Percentiles rank a stretch among this genome's conserved stretches.
Conservation (phyloP, 2,797 vertebrate species). For the Coranthus polyacanthus region DNA sequence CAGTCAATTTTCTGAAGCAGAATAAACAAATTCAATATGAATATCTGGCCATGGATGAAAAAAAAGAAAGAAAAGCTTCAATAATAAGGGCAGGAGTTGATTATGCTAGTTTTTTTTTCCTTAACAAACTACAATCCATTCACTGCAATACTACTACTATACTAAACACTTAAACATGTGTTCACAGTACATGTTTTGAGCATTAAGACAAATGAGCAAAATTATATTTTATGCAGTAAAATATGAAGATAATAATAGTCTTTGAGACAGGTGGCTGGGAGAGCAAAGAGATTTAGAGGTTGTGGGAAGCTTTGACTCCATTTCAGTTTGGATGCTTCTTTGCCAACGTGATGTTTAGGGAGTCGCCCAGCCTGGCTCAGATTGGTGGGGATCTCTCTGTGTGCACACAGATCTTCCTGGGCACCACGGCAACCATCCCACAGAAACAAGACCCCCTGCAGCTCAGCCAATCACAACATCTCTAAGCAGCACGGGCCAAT, state of each 20-base stretch:
- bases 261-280: constrained; percentile 15
- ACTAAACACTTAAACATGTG: too few relatives aligned
- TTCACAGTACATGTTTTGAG: background rate
- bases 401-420: constrained; percentile 87
- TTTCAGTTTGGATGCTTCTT: constrained; percentile 55
- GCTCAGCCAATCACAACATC: constrained; percentile 79
- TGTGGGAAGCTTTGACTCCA: constrained; percentile 60
- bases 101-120: constrained; percentile 32
- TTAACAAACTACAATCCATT: constrained; percentile 20
- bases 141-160: background rate
- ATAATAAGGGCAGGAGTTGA: constrained; percentile 24
- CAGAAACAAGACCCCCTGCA: constrained; percentile 86
- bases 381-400: constrained; percentile 83
- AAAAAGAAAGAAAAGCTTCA: constrained; percentile 16
- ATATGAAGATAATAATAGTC: constrained; percentile 9
- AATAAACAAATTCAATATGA: constrained; percentile 48
- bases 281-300: constrained; percentile 50
- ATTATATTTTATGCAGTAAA: constrained; percentile 1
- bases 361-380: constrained; percentile 78
- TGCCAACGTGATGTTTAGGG: constrained; percentile 68
- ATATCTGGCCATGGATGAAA: constrained; percentile 38
- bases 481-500: constrained; percentile 74
- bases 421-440: constrained; percentile 88
- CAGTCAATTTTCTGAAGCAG: constrained; percentile 36
- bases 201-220: constrained; percentile 7